A percentile compares a stretch with the other conserved stretches of the same genome.
phyloP scores from a whole-genome alignment of 2,113 vertebrate species.

The Nerophis ophidion region DNA sequence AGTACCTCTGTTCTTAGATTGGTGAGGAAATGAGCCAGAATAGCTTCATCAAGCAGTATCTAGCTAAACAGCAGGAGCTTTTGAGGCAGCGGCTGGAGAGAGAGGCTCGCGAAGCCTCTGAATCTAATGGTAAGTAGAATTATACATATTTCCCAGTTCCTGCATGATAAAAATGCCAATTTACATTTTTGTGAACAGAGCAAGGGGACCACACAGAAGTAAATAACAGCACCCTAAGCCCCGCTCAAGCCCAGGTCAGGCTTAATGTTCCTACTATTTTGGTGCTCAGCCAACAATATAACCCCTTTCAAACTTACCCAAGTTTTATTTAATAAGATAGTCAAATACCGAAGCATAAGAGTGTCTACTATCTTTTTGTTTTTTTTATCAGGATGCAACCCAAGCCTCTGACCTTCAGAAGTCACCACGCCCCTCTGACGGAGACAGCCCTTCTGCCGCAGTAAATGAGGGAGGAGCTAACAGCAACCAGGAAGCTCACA shows the following conservation, averaged over 20 bases:
- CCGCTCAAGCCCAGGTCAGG: constrained; percentile 64
- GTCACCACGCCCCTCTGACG: constrained; percentile 51
- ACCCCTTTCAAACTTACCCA: background rate
- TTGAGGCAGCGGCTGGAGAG: constrained; percentile 83
- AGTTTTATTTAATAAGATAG: background rate
- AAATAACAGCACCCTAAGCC: constrained; percentile 59
- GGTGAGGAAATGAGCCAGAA: constrained; percentile 94
- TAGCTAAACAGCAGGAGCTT: constrained; percentile 89
- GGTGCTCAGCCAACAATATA: background rate
- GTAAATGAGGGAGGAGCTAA: constrained; percentile 46
- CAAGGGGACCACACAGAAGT: constrained; percentile 62
- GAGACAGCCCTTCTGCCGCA: constrained; percentile 39
- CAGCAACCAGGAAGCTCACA: constrained; percentile 53
- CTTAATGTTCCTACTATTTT: background rate
- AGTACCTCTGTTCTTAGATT: constrained; percentile 69
- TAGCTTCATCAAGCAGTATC: constrained; percentile 92
- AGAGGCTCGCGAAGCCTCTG: constrained; percentile 83
- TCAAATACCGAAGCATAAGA: background rate
- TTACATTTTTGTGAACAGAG: constrained; percentile 53
- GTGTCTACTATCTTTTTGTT: constrained; percentile 2
- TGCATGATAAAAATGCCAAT: background rate
- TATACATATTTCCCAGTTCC: background rate
- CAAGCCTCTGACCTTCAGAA: constrained; percentile 57
- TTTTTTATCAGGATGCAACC: constrained; percentile 57
- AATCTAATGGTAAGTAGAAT: constrained; percentile 74